phyloP scores from a whole-genome alignment of 2,113 vertebrate genomes.

The Halichoeres trimaculatus region DNA sequence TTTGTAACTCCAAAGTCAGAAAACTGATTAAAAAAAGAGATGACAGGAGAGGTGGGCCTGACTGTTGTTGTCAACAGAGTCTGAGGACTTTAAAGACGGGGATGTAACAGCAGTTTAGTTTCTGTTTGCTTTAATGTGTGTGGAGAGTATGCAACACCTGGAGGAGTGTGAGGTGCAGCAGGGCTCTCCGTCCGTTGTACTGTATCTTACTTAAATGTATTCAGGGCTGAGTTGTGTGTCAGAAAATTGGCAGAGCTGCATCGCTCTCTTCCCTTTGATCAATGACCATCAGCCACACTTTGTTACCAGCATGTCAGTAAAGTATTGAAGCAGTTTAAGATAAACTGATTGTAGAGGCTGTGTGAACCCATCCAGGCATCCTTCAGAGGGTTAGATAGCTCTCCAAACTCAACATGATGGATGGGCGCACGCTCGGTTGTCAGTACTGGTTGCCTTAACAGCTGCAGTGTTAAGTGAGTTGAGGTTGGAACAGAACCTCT shows the following conservation, averaged over 20 bases:
- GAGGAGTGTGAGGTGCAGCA: no score
- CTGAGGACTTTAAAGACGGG: no score
- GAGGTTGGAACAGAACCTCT: slow-evolving; percentile 29
- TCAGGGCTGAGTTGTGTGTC: neutral
- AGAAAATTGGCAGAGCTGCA: slow-evolving; percentile 4
- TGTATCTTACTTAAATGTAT: neutral
- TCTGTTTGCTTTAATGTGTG: no score
- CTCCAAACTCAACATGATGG: slow-evolving; percentile 51
- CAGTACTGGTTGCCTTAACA: slow-evolving; percentile 28
- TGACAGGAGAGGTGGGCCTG: no score
- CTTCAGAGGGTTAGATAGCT: slow-evolving; percentile 36
- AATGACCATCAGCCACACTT: slow-evolving; percentile 30
- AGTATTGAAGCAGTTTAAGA: slow-evolving; percentile 49
- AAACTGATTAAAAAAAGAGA: no score
- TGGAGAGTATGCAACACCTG: no score
- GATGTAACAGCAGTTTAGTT: no score
- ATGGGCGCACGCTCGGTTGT: slow-evolving; percentile 35
- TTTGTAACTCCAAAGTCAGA: no score
- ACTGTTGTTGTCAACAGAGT: no score
- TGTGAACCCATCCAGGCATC: slow-evolving; percentile 26
- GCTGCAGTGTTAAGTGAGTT: slow-evolving; percentile 20
- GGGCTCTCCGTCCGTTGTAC: no score
- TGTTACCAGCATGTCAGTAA: slow-evolving; percentile 36
- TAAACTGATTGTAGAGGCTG: slow-evolving; percentile 49
- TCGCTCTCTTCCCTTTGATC: slow-evolving; percentile 22